Percentiles rank a stretch among this genome's conserved stretches.
Conservation (phyloP, 2,888 invertebrate species). For the Drosophila melanocephala region DNA sequence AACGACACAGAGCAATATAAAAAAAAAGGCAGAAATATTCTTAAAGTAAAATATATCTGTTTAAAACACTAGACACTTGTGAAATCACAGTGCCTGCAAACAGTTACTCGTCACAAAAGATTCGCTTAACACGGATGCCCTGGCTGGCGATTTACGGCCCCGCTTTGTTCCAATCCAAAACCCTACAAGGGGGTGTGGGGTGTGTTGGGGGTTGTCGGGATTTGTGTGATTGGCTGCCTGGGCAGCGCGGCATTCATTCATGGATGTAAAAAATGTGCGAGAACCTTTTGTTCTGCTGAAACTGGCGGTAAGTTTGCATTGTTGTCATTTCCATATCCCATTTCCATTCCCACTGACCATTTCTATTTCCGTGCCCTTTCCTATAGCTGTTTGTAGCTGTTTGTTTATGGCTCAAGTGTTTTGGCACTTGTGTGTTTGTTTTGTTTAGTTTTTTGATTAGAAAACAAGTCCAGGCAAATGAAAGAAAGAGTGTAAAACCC, state of each 20-base stretch:
- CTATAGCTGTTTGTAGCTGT: conserved; percentile 57
- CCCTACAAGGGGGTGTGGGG: not conserved
- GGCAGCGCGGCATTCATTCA: conserved; percentile 45
- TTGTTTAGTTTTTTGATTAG: conserved; percentile 74
- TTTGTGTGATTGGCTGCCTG: conserved; percentile 5
- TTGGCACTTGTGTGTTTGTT: conserved; percentile 61
- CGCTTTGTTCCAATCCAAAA: conserved; percentile 50
- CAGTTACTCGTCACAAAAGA: conserved; percentile 16
- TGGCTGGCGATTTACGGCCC: conserved; percentile 31
- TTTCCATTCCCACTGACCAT: conserved; percentile 25
- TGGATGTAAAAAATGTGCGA: conserved; percentile 42
- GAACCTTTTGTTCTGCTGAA: conserved; percentile 59
- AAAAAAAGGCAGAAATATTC: not conserved
- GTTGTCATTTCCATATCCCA: conserved; percentile 66
- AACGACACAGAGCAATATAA: not conserved
- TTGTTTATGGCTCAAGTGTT: conserved; percentile 75
- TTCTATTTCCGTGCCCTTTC: conserved; percentile 39
- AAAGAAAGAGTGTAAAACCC: conserved; percentile 5
- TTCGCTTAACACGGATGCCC: conserved; percentile 4
- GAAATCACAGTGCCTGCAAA: conserved; percentile 27
- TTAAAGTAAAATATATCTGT: not conserved
- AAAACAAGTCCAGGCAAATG: conserved; percentile 45
- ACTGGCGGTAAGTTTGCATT: conserved; percentile 61
- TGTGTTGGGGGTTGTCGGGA: not conserved
- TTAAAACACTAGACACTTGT: not conserved